Conservation (phyloP, 2,888 invertebrate genomes). For the Drosophila fulvimacula region DNA sequence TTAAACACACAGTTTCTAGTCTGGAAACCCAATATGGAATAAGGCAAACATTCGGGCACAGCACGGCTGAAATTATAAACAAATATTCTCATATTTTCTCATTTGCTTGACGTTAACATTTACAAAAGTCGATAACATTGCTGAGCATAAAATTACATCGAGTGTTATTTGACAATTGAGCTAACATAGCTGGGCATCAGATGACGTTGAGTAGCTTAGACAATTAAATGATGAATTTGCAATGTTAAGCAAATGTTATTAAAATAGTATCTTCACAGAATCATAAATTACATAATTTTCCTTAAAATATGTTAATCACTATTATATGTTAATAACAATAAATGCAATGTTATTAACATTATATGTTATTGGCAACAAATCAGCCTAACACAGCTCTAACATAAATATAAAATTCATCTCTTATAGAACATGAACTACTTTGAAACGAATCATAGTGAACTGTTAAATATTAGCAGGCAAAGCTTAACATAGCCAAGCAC, state of each 20-base stretch:
- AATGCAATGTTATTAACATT: no score
- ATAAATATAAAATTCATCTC: not conserved
- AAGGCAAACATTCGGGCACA: not conserved
- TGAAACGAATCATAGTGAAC: not conserved
- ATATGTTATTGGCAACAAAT: not conserved
- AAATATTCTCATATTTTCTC: not conserved
- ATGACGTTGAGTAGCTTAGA: not conserved
- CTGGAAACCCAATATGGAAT: conserved; percentile 21
- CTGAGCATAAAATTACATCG: not conserved
- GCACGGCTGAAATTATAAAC: conserved; percentile 11
- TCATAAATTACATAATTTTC: not conserved
- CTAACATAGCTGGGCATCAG: not conserved
- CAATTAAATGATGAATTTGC: rapidly evolving
- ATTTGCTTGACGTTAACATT: not conserved
- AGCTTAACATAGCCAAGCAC: not conserved
- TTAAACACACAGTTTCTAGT: conserved; percentile 13
- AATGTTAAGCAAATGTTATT: not conserved
- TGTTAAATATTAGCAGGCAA: not conserved
- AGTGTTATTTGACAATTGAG: not conserved
- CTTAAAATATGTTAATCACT: not conserved
- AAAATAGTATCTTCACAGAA: not conserved
- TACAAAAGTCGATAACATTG: not conserved
- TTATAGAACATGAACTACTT: not conserved
- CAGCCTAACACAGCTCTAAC: not conserved
- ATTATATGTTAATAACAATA: not conserved